Evolutionary conservation across 92 coral and sea anemone genomes (phyloP).

Genomic region (Epizoanthus stellaris): DNA sequence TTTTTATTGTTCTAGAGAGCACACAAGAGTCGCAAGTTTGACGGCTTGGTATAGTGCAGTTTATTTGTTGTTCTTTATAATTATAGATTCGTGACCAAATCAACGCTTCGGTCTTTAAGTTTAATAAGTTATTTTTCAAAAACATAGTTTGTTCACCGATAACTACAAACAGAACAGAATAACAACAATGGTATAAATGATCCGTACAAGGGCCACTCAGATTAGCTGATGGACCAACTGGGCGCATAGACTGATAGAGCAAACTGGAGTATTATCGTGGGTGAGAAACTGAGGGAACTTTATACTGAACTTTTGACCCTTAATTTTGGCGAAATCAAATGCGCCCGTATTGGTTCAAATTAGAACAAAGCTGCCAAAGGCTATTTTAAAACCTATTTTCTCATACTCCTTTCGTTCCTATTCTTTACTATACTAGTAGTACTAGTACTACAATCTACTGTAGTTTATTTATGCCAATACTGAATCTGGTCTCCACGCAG

Average conservation of each 20-base stretch:
- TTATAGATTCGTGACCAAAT: no score
- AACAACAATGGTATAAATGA: no score
- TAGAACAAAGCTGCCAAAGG: slow-evolving; percentile 20
- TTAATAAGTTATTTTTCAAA: neutral
- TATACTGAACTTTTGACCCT: slow-evolving; percentile 1
- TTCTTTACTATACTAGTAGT: no score
- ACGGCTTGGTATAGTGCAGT: neutral
- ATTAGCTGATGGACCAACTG: neutral
- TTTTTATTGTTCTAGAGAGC: neutral
- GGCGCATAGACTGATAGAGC: neutral
- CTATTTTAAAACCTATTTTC: neutral
- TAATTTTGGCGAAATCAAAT: neutral
- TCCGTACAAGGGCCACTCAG: no score
- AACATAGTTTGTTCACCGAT: no score
- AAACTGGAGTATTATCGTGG: neutral
- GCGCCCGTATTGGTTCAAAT: neutral
- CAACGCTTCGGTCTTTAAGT: neutral
- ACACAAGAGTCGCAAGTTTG: neutral
- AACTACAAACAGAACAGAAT: no score
- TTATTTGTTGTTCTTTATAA: neutral
- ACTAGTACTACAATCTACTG: no score
- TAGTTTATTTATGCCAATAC: no score
- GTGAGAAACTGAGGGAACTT: neutral
- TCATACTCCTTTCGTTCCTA: no score
- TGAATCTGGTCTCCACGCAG: no score